Conservation (phyloP, 2,797 vertebrate species). For the Syndactyla subalaris region DNA sequence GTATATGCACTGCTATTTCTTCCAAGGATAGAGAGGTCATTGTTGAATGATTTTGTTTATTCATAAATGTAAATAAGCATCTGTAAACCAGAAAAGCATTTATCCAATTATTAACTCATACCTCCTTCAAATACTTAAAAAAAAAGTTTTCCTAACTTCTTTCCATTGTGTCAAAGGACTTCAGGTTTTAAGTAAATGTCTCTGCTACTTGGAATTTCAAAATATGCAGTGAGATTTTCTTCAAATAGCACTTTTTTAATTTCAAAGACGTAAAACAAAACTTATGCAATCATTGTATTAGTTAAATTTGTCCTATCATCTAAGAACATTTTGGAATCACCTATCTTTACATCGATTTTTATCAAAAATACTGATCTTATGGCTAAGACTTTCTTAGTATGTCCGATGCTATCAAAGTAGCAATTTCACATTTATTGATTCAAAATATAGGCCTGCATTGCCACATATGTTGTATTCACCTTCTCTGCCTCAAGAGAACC, state of each 20-base stretch:
- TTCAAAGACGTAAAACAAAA: background rate
- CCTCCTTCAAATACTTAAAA: background rate
- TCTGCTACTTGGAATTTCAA: background rate
- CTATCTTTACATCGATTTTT: background rate
- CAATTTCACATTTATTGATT: background rate
- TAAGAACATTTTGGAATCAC: background rate
- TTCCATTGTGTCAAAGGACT: background rate
- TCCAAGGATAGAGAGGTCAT: background rate
- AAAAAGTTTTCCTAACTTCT: background rate
- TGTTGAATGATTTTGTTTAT: background rate
- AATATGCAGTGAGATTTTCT: background rate
- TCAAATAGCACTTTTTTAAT: background rate
- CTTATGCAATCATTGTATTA: background rate
- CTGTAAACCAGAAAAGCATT: background rate
- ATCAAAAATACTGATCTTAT: background rate
- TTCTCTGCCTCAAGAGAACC: background rate
- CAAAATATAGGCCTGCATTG: background rate
- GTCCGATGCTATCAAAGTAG: background rate
- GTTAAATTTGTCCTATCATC: background rate
- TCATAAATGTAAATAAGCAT: background rate
- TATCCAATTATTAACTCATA: background rate
- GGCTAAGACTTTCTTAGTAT: background rate
- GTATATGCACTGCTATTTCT: accelerated
- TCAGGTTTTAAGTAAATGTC: background rate
- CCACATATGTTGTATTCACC: background rate